phyloP scores from a whole-genome alignment of 2,113 vertebrate genomes.

The Boulengeromyrus knoepffleri region DNA sequence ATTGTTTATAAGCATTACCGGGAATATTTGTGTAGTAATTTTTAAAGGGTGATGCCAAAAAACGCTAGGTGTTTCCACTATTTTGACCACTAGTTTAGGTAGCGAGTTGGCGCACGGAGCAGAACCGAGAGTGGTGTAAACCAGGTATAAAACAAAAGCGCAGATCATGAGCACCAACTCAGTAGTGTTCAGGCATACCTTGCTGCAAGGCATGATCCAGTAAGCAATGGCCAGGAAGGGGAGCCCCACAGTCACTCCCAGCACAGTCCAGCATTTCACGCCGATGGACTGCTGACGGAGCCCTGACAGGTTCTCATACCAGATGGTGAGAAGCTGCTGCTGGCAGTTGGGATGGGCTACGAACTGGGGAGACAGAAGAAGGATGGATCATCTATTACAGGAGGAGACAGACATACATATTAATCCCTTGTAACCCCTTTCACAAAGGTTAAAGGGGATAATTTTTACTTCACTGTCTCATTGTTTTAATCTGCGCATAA shows the following conservation, averaged over 20 bases:
- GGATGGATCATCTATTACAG: slow-evolving; percentile 15
- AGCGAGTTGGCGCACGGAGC: background rate
- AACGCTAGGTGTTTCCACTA: background rate
- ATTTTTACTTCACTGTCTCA: background rate
- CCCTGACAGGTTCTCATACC: slow-evolving; percentile 94
- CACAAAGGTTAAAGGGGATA: background rate
- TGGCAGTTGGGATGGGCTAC: slow-evolving; percentile 98
- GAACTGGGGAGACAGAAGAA: slow-evolving; percentile 62
- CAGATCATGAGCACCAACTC: background rate
- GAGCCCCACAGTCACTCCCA: slow-evolving; percentile 85
- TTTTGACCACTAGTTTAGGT: background rate
- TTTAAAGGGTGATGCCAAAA: background rate
- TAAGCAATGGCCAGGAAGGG: slow-evolving; percentile 93
- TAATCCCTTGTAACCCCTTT: background rate
- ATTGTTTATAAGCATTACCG: background rate
- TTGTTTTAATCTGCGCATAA: background rate
- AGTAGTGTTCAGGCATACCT: slow-evolving; percentile 61
- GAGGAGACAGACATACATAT: background rate
- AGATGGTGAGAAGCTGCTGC: slow-evolving; percentile 92
- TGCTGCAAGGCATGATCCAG: slow-evolving; percentile 95
- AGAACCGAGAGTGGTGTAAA: background rate
- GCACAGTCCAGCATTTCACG: slow-evolving; percentile 91
- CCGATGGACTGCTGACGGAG: slow-evolving; percentile 89
- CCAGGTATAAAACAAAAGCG: background rate
- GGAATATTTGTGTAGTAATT: background rate